These are phyloP conservation scores for Rostratula benghalensis DNA, from an alignment of 2,113 vertebrate genomes.

Conservation along the genomic window DNA sequence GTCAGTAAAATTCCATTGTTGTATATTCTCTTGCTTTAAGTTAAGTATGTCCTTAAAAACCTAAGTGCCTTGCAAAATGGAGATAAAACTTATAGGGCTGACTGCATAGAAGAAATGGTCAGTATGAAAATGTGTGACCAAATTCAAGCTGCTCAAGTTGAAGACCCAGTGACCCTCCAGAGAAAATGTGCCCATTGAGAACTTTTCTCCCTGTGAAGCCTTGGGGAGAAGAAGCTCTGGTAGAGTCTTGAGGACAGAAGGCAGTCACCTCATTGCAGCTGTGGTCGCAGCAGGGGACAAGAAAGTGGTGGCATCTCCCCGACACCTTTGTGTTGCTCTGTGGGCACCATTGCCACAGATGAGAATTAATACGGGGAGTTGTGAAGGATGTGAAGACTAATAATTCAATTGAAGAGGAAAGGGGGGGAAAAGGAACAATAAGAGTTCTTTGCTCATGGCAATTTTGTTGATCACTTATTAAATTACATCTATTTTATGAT, in stretches of 20 bases:
- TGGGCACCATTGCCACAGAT: background rate
- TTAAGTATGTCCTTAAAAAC: background rate
- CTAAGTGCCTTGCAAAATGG: background rate
- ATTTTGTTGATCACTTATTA: background rate
- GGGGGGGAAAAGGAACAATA: background rate
- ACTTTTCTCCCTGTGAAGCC: background rate
- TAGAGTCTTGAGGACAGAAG: background rate
- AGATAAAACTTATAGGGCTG: background rate
- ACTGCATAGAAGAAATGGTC: background rate
- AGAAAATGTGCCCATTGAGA: background rate
- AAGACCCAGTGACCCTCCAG: background rate
- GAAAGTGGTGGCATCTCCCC: background rate
- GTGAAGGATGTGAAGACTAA: background rate
- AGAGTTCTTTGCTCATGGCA: background rate
- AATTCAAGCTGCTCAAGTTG: background rate
- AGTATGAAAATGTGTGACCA: background rate
- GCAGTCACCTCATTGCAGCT: accelerated
- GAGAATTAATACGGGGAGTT: background rate
- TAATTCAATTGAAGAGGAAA: background rate
- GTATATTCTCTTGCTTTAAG: background rate
- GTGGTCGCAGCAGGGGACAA: accelerated
- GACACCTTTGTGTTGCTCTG: background rate
- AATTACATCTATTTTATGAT: slow-evolving; percentile 30
- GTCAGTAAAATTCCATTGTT: background rate
- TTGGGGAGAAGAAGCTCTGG: background rate